Evolutionary conservation across 2,113 vertebrate species (phyloP).

Genomic region (Genyomyrus donnyi): DNA sequence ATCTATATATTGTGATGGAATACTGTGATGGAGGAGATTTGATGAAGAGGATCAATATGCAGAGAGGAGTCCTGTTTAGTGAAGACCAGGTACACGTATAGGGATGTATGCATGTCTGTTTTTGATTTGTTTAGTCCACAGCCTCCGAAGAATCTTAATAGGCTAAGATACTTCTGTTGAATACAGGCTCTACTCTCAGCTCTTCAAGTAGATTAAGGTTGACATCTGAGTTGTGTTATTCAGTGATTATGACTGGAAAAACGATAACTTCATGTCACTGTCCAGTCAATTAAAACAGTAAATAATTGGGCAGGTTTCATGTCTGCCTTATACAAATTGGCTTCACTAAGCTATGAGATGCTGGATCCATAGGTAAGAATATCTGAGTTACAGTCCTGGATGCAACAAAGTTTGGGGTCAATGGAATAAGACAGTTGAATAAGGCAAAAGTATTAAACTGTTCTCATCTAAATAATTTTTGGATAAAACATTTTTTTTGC

Average conservation of each 20-base stretch:
- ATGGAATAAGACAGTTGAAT: background rate
- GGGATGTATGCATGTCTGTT: background rate
- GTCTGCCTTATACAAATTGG: background rate
- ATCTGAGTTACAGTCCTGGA: background rate
- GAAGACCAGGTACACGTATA: slow-evolving; percentile 73
- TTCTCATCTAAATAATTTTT: background rate
- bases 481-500: background rate
- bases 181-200: background rate
- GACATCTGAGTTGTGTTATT: background rate
- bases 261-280: background rate
- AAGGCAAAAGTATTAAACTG: background rate
- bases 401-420: background rate
- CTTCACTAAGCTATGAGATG: background rate
- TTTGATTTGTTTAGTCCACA: background rate
- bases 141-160: background rate
- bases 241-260: background rate
- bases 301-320: background rate
- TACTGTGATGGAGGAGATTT: slow-evolving; percentile 88
- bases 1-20: slow-evolving; percentile 84
- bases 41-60: slow-evolving; percentile 73
- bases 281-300: background rate
- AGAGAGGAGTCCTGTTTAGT: slow-evolving; percentile 70
- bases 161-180: background rate
- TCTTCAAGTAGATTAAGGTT: background rate
- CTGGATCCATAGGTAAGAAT: background rate